Conservation (phyloP, 2,113 vertebrate species). For the Odobenus rosmarus region DNA sequence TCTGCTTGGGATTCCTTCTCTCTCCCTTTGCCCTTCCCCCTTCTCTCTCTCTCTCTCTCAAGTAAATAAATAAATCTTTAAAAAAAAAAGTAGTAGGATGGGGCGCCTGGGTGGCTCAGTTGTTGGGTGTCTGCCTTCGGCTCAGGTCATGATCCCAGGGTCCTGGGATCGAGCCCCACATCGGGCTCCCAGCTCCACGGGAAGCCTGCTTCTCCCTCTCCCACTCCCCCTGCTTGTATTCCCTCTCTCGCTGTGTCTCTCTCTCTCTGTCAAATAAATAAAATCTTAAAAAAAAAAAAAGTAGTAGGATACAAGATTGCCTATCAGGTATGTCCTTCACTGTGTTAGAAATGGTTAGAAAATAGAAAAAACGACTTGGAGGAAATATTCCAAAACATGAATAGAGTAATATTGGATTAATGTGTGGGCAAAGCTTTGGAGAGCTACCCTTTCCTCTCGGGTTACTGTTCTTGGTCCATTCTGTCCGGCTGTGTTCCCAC, state of each 20-base stretch:
- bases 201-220: too few species aligned
- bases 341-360: slow-evolving; percentile 9
- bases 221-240: too few species aligned
- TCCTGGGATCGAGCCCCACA: too few species aligned
- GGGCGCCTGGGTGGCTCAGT: too few species aligned
- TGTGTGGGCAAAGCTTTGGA: neutral
- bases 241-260: neutral
- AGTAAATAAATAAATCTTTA: neutral
- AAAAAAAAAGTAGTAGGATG: too few species aligned
- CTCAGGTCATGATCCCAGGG: too few species aligned
- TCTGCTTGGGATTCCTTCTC: neutral
- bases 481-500: neutral
- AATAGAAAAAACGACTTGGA: neutral
- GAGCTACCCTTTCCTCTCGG: neutral
- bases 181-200: too few species aligned
- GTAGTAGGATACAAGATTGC: neutral
- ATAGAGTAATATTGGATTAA: neutral
- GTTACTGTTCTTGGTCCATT: neutral
- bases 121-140: too few species aligned
- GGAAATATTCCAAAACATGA: neutral
- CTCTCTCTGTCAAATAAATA: neutral
- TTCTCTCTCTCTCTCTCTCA: neutral
- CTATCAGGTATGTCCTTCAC: neutral
- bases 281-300: neutral
- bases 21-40: neutral